Evolutionary conservation across 2,888 invertebrate genomes (phyloP).

Genomic region (Minunthozetes semirufus): DNA sequence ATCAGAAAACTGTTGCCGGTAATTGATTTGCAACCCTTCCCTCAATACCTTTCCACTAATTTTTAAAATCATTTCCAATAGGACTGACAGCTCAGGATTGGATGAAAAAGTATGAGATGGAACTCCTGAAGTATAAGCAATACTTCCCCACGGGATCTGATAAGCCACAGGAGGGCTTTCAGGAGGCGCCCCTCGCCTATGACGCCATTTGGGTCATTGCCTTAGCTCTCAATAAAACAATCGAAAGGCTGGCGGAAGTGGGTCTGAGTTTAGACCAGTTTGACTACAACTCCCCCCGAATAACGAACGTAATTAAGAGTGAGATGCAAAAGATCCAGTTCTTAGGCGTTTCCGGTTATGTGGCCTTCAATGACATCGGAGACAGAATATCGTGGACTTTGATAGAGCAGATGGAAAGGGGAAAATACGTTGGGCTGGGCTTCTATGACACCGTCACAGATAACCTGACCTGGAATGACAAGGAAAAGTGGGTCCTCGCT

Average conservation of each 20-base stretch:
- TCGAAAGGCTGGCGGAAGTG: constrained; percentile 70
- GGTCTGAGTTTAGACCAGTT: constrained; percentile 86
- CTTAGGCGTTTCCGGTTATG: constrained; percentile 76
- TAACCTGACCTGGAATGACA: constrained; percentile 86
- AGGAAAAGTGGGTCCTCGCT: constrained; percentile 74
- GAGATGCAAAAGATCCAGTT: constrained; percentile 58
- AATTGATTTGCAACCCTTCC: constrained; percentile 47
- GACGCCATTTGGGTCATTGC: constrained; percentile 99
- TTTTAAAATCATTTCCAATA: neutral
- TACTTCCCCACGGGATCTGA: constrained; percentile 28
- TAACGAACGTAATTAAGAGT: constrained; percentile 62
- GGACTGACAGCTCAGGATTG: constrained; percentile 66
- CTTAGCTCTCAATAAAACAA: constrained; percentile 93
- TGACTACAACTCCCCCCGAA: constrained; percentile 87
- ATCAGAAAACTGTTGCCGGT: constrained; percentile 79
- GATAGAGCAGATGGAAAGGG: constrained; percentile 93
- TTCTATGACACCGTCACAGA: constrained; percentile 94
- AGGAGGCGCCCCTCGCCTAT: constrained; percentile 79
- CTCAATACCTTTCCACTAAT: neutral
- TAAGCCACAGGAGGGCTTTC: constrained; percentile 64
- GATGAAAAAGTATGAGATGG: constrained; percentile 23
- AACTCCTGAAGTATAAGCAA: constrained; percentile 29
- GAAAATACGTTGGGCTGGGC: constrained; percentile 85
- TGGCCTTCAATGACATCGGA: constrained; percentile 91
- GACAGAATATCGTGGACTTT: constrained; percentile 97